Evolutionary conservation across 1,140 invertebrate genomes (phyloP), one percentile per base, ranked within the genome.

Genomic region (Gonatopus flavifemur): DNA sequence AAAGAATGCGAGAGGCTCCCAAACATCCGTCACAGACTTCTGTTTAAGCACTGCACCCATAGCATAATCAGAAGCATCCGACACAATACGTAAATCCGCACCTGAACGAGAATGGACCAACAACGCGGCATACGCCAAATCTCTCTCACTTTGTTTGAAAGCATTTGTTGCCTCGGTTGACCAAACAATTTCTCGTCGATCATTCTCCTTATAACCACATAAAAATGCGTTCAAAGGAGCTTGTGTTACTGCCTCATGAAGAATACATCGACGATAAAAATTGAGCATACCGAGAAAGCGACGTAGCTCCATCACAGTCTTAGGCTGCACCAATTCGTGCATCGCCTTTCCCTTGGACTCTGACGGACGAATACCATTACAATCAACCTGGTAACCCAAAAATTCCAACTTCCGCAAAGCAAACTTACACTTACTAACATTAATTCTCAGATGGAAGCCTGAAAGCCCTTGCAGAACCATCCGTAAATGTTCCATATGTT

Each of bases 1-100:
- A 31, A 68, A 64, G 45, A 72, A 71, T 1, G 36, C 56, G 1
- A 66, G 16, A n/a, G 32, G 42, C 19, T 45, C n/a, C 32, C 42
- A 45, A 2, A 6, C 10, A 5, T 5, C 20, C 12, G 8, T 2
- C 0, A 3, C 3, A 9, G 38, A 40, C 1, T 2, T 4, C 13
- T 30, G 42, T 16, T 45, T 21, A 2, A 45, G 10, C 7, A 10
- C 42, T 6, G 37, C 19, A 64, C 42, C 32, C 31, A 45, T 25
- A 4, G 32, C 32, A 5, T 5, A 4, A 15, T 33, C 32, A 5
- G 32, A 33, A 6, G 32, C 32, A 13, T 33, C 32, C 9, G 32
- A 9, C 4, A 33, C 32, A 8, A 33, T 9, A 4, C 32, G 32
- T 7, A 33, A 5, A 5, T 33, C 32, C n/a, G 32, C 32, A 4